Evolutionary conservation across 1,140 invertebrate species (phyloP).

Genomic region (Elymnias hypermnestra): DNA sequence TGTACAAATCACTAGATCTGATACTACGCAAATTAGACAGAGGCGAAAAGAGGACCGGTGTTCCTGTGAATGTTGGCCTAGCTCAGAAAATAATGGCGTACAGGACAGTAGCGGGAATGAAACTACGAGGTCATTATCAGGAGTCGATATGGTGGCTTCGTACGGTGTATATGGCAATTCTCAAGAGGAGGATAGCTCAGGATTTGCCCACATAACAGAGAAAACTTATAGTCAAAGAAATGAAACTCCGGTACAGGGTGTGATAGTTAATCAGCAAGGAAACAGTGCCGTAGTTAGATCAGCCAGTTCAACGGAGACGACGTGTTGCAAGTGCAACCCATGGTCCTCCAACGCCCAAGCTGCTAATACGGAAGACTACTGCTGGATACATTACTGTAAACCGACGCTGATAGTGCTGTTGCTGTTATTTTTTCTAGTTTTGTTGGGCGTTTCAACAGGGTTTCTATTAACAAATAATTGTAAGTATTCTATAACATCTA

Average conservation of each 20-base stretch:
- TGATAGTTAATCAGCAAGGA: conserved; percentile 72
- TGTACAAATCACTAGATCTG: conserved; percentile 45
- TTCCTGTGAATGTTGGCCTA: conserved; percentile 75
- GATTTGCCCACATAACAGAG: conserved; percentile 63
- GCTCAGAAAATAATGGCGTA: conserved; percentile 56
- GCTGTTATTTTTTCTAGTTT: conserved; percentile 65
- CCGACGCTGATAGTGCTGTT: conserved; percentile 61
- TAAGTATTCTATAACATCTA: conserved; percentile 42
- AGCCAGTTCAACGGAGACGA: conserved; percentile 31
- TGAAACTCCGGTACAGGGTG: conserved; percentile 66
- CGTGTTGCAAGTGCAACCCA: conserved; percentile 48
- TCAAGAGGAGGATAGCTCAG: conserved; percentile 71
- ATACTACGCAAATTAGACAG: conserved; percentile 50
- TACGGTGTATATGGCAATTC: conserved; percentile 72
- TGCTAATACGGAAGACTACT: conserved; percentile 65
- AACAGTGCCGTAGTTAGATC: conserved; percentile 68
- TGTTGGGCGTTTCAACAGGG: conserved; percentile 68
- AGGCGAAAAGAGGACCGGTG: conserved; percentile 71
- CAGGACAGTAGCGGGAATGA: conserved; percentile 49
- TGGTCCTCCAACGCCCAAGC: conserved; percentile 43
- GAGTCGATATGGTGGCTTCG: conserved; percentile 73
- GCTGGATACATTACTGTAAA: conserved; percentile 66
- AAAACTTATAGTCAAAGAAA: conserved; percentile 58
- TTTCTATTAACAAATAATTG: conserved; percentile 71
- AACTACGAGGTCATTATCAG: conserved; percentile 61